Evolutionary conservation across 1,140 invertebrate species (phyloP).

Genomic region (Philotrypesis tridentata): DNA sequence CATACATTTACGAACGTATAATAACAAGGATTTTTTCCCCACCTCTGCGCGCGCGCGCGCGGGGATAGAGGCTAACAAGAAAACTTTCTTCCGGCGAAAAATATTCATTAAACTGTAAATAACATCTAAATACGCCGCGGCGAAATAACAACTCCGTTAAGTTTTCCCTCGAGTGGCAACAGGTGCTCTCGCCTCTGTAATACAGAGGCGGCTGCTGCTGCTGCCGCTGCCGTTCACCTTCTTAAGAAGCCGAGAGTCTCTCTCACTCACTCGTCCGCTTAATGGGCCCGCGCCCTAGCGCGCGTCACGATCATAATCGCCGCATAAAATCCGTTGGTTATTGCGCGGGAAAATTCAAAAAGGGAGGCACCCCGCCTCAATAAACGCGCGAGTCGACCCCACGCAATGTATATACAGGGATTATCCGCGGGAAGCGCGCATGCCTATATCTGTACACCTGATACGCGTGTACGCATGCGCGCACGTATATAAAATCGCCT

Average conservation of each 20-base stretch:
- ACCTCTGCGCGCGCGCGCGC: no score
- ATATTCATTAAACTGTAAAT: neutral
- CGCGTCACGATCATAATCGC: neutral
- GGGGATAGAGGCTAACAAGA: neutral
- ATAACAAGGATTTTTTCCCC: neutral
- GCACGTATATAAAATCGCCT: neutral
- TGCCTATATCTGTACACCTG: neutral
- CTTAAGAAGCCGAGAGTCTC: neutral
- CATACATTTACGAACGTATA: neutral
- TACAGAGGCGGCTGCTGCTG: neutral
- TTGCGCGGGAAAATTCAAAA: conserved; percentile 8
- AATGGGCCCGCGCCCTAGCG: neutral
- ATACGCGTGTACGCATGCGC: neutral
- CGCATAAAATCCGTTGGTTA: neutral
- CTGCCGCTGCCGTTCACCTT: neutral
- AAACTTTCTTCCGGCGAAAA: neutral
- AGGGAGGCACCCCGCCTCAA: conserved; percentile 6
- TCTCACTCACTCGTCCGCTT: neutral
- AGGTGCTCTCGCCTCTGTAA: conserved; percentile 7
- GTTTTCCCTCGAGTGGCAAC: neutral
- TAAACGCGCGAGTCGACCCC: conserved; percentile 5
- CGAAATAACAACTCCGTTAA: neutral
- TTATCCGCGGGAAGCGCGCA: neutral
- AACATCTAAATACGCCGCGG: neutral
- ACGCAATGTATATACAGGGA: neutral